Evolutionary conservation across 2,797 vertebrate genomes (phyloP), one percentile per base, ranked within the genome.

Genomic region (Sebastes taczanowskii): DNA sequence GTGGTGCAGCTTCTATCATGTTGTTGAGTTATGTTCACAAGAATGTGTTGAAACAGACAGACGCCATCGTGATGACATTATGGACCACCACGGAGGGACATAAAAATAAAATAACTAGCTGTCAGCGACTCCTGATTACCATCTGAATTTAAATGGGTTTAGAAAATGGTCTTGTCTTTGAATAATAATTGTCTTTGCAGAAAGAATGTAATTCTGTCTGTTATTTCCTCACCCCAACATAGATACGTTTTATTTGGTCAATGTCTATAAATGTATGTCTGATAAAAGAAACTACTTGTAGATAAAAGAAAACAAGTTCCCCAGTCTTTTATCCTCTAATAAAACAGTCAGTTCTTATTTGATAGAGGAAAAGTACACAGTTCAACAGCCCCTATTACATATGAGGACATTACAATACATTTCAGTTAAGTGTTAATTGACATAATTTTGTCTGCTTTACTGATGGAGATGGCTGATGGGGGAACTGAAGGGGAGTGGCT

Each of bases 21-120:
- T 61, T 73, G 67, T 29, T 67, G 53, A 70, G 46, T 65, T 63
- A 71, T 22, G 61, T 66, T 75, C 62, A 70, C 42, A 34, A 64
- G 59, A 76, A 61, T 62, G 71, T 64, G 34, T 67, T 77, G 55
- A 55, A 80, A 65, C 32, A 59, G 58, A 82, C 67, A 60, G 38
- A 84, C 30, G 53, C 56, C 56, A 25, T 11, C 25, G 3, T 32
- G 35, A 71, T 61, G 52, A 58, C 38, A 10, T 52, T 56, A 58
- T 53, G 9, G 76, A 66, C 66, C 10, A 55, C 29, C 1, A 9
- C 18, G 14, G 25, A 61, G 27, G 3, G 59, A 53, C 25, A 53
- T 77, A 35, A 35, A 73, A 46, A 30, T 66, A 27, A 71, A 75
- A 68, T 8, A 63, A 83, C 23, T 56, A 22, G 25, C 68, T 18